Conservation (phyloP, 1,140 invertebrate species). For the Pteromalus puparum region DNA sequence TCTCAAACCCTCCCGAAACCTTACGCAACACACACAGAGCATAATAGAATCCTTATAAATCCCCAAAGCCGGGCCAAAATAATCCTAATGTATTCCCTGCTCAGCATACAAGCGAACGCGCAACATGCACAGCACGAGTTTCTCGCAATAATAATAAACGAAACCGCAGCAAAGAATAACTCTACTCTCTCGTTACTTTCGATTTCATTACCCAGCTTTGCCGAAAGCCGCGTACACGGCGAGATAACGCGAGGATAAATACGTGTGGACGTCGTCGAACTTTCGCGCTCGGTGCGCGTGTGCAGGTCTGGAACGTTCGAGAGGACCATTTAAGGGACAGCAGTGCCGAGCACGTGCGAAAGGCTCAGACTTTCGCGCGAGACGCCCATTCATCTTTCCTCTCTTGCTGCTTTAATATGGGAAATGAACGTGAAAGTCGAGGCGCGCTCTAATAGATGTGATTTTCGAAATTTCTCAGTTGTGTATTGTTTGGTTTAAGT, state of each 20-base stretch:
- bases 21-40: not conserved
- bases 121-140: not conserved
- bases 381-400: no score
- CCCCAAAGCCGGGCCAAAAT: not conserved
- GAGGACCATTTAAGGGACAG: constrained; percentile 41
- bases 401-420: not conserved
- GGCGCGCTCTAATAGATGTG: no score
- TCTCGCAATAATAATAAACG: no score
- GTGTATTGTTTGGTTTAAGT: no score
- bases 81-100: constrained; percentile 14
- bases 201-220: not conserved
- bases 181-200: not conserved
- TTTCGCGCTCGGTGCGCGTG: not conserved
- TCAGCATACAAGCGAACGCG: not conserved
- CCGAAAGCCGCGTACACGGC: not conserved
- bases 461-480: no score
- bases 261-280: constrained; percentile 17
- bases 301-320: not conserved
- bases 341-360: not conserved
- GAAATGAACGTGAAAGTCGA: no score
- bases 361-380: not conserved
- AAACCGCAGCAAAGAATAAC: no score
- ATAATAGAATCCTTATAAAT: constrained; percentile 28
- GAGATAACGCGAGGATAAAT: constrained; percentile 5
- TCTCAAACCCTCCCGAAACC: not conserved